These are phyloP conservation scores for Agrotis ipsilon DNA, from an alignment of 2,888 invertebrate species.

Conservation along the genomic window DNA sequence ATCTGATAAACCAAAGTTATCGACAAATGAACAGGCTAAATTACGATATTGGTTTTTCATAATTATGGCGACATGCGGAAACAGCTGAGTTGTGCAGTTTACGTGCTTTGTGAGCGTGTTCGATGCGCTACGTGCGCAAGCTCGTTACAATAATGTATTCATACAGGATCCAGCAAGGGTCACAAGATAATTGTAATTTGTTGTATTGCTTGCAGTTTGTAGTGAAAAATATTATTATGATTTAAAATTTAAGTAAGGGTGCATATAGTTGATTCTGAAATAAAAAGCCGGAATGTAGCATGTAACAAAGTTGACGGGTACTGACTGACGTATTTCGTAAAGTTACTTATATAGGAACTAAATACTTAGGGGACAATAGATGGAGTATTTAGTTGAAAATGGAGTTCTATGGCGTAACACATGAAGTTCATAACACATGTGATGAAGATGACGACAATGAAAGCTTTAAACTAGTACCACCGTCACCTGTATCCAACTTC, in stretches of 20 bases:
- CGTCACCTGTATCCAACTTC: constrained; percentile 83
- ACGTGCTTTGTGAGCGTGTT: not conserved
- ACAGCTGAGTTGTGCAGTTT: constrained; percentile 4
- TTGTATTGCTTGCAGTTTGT: not conserved
- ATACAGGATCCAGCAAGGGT: not conserved
- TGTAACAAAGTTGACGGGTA: too few relatives aligned
- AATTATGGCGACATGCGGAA: constrained; percentile 10
- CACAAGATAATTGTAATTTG: constrained; percentile 6
- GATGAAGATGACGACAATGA: not conserved
- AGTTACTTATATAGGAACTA: not conserved
- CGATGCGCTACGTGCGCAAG: constrained; percentile 22
- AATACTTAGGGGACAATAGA: not conserved
- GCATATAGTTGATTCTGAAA: too few relatives aligned
- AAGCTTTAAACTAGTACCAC: not conserved
- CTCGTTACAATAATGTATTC: constrained; percentile 26
- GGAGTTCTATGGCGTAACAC: too few relatives aligned
- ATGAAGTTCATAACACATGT: too few relatives aligned
- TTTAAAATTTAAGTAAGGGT: not conserved
- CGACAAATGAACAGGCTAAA: not conserved
- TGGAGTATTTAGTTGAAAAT: not conserved
- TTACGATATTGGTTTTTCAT: constrained; percentile 11
- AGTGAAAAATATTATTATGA: not conserved
- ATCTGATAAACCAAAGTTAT: not conserved
- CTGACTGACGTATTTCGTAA: not conserved
- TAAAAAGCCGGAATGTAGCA: too few relatives aligned